Conservation (phyloP, 1,140 invertebrate species). For the Eriosoma lanigerum region DNA sequence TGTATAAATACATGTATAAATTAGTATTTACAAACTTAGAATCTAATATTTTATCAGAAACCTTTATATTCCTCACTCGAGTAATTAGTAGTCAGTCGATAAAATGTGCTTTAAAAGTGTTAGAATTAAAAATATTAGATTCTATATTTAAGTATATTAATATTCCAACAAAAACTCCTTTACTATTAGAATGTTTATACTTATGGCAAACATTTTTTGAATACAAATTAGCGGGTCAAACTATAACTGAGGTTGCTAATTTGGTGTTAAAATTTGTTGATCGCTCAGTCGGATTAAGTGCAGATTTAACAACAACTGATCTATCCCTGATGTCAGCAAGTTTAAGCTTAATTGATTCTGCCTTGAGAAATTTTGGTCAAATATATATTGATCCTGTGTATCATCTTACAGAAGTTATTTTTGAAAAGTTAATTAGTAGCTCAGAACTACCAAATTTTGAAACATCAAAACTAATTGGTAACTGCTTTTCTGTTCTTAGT, state of each 20-base stretch:
- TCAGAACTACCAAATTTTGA: slow-evolving; percentile 30
- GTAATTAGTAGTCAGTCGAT: slow-evolving; percentile 17
- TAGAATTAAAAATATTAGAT: slow-evolving; percentile 43
- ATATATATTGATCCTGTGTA: slow-evolving; percentile 40
- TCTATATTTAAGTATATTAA: slow-evolving; percentile 40
- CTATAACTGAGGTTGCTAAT: slow-evolving; percentile 25
- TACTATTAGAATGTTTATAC: slow-evolving; percentile 55
- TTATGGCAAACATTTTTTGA: slow-evolving; percentile 59
- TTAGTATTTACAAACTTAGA: slow-evolving; percentile 39
- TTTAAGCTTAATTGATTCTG: slow-evolving; percentile 42
- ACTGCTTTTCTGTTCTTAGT: slow-evolving; percentile 40
- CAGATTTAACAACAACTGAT: slow-evolving; percentile 35
- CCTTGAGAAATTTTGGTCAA: slow-evolving; percentile 38
- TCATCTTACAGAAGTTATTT: slow-evolving; percentile 34
- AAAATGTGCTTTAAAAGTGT: slow-evolving; percentile 26
- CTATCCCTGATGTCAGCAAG: slow-evolving; percentile 32
- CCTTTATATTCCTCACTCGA: not conserved
- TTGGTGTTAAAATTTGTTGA: slow-evolving; percentile 42
- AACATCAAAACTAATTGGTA: slow-evolving; percentile 36
- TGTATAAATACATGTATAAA: slow-evolving; percentile 18
- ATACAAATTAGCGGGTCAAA: slow-evolving; percentile 58
- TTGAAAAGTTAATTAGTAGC: not conserved
- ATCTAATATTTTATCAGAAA: slow-evolving; percentile 11
- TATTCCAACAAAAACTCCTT: slow-evolving; percentile 9
- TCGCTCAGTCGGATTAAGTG: slow-evolving; percentile 28